phyloP scores from a whole-genome alignment of 2,888 invertebrate species.

The Pristionchus exspectatus region DNA sequence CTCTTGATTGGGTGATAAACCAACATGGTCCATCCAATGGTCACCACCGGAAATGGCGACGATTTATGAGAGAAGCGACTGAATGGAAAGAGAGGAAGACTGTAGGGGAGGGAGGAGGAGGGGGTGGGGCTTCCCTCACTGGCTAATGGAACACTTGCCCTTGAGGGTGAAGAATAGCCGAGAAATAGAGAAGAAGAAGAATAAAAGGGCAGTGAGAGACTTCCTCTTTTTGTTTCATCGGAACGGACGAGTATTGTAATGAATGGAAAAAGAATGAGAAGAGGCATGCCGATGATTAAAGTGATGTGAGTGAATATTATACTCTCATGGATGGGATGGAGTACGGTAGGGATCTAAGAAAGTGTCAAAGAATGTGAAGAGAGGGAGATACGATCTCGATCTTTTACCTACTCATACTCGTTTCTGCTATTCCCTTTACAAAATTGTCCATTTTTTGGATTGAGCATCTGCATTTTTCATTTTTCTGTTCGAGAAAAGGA shows the following conservation, averaged over 20 bases:
- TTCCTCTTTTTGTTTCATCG: slow-evolving; percentile 35
- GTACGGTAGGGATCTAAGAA: slow-evolving; percentile 13
- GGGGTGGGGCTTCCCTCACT: neutral
- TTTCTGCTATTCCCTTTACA: slow-evolving; percentile 41
- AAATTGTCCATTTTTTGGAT: slow-evolving; percentile 19
- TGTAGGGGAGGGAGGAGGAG: slow-evolving; percentile 1
- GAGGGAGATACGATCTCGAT: slow-evolving; percentile 19
- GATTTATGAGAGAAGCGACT: slow-evolving; percentile 39
- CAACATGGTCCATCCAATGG: slow-evolving; percentile 33
- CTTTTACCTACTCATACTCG: neutral
- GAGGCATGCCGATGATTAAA: neutral
- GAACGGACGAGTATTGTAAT: slow-evolving; percentile 48
- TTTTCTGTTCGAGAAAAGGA: neutral
- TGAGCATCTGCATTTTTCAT: slow-evolving; percentile 21
- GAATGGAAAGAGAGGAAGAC: neutral
- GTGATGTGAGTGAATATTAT: neutral
- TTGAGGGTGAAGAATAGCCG: slow-evolving; percentile 41
- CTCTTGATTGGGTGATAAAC: slow-evolving; percentile 50
- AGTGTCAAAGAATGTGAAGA: neutral
- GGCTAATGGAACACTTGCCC: slow-evolving; percentile 44
- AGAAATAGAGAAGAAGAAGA: slow-evolving; percentile 15
- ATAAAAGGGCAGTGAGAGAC: slow-evolving; percentile 22
- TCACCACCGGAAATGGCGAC: slow-evolving; percentile 22
- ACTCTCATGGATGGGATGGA: neutral
- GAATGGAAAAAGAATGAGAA: slow-evolving; percentile 32